A percentile compares a stretch with the other conserved stretches of the same genome.
Evolutionary conservation across 2,888 invertebrate species (phyloP).

Genomic region (Danaus chrysippus): DNA sequence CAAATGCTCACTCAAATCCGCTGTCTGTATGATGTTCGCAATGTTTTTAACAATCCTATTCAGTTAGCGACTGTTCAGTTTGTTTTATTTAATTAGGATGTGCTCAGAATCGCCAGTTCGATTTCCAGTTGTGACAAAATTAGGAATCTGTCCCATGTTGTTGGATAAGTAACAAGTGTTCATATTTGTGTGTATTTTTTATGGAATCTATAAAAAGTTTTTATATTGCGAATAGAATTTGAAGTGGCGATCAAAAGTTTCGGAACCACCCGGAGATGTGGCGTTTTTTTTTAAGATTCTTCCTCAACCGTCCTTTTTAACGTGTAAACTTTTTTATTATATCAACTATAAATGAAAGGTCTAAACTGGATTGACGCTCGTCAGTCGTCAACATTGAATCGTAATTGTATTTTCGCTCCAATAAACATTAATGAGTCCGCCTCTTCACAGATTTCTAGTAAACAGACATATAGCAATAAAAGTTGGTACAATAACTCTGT

Average conservation of each 20-base stretch:
- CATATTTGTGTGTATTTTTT: constrained; percentile 4
- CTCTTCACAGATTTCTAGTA: no score
- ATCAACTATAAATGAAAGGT: constrained; percentile 21
- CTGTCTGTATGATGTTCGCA: constrained; percentile 20
- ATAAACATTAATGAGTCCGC: neutral
- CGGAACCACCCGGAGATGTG: constrained; percentile 13
- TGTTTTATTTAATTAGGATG: neutral
- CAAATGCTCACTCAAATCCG: constrained; percentile 24
- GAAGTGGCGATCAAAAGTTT: constrained; percentile 24
- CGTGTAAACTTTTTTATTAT: constrained; percentile 32
- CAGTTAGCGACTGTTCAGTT: neutral
- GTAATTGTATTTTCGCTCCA: neutral
- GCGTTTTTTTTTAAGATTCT: constrained; percentile 31
- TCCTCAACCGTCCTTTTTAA: constrained; percentile 29
- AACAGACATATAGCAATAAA: no score
- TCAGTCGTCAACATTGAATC: neutral
- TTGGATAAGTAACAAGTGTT: neutral
- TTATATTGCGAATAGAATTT: constrained; percentile 25
- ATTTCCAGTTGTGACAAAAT: no score
- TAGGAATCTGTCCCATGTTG: neutral
- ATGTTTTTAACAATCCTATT: neutral
- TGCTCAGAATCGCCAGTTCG: no score
- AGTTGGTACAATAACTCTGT: no score
- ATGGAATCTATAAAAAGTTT: constrained; percentile 14
- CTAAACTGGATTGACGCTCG: constrained; percentile 15